Base-by-base conservation (phyloP, 2,888 invertebrate genomes). In the Koerneria pararmatus region DNA sequence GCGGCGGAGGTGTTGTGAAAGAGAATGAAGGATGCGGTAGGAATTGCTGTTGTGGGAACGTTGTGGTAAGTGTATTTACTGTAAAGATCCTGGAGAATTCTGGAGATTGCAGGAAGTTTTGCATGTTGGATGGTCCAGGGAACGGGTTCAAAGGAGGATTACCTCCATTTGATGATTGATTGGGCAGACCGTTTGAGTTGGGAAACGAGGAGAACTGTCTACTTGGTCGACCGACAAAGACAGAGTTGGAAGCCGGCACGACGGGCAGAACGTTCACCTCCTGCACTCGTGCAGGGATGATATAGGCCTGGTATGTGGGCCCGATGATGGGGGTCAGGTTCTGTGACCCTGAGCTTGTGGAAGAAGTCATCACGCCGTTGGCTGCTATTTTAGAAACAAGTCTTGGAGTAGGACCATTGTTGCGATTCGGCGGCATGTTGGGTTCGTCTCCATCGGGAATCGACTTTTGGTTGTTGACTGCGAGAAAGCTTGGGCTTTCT, bases 371-470 rank as follows among this genome's bases (percentile, higher is more conserved):
- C 1, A 34, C 31, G n/a, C 46, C 61, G 1, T 3, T 32, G 3
- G 24, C 19, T 3, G 64, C 35, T 1, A 64, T n/a, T 15, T 27
- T 54, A 1, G 64, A 22, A 3, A 31, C 54, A 8, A 54, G 22
- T 1, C 54, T 29, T 1, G 54, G n/a, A 1, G 56, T 62, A 0
- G 67, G 67, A 1, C 71, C 71, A n/a, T 64, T 48, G 60, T 76
- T 71, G 27, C 69, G 56, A 58, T 73, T 68, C 2, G 74, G 67
- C 5, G 69, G 69, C 32, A 66, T 22, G 3, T 48, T 58, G 6
- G 57, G 51, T 2, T 31, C 51, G 22, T 62, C 62, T 27, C 15
- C 22, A 1, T 34, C 49, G 6, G 65, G 65, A 65, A 22, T n/a
- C 19, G 51, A 32, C 6, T 51, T 35, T 4, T 57, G 59, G 3